Evolutionary conservation across 35 echinoderm and acorn worm genomes (phyloP), one percentile per base, ranked within the genome.

Genomic region (Apostichopus japonicus): DNA sequence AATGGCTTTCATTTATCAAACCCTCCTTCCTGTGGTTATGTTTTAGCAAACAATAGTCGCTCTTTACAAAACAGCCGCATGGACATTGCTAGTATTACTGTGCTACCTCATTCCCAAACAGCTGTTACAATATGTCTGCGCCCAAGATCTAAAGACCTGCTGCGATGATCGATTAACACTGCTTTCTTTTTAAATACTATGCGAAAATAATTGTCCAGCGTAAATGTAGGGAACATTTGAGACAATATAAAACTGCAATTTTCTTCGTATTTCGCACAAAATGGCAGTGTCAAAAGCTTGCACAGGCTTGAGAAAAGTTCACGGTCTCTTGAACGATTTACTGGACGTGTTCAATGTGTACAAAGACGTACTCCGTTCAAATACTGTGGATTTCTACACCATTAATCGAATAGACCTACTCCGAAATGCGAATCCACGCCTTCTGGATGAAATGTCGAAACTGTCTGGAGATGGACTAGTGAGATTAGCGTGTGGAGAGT

Each of bases 361-460:
- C 77, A 77, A 95, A 10, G 23, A 72, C 17, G 65, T 95, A 53
- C 23, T 93, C 58, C 80, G 55, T 21, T 55, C 90, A 13, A 96
- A 96, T 24, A 94, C 90, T 25, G 95, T 96, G 14, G 90, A 80
- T n/a, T 96, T 96, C 52, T 90, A 80, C 22, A 96, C 92, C 17
- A 90, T 94, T 16, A 84, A 92, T 55, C 76, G 73, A 15, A 90
- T 88, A 65, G 72, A 58, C 65, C n/a, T 94, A 51, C 23, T 94
- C 10, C 55, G 21, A 15, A 90, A 55, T 5, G 73, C 78, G 3
- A 90, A 79, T 56, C 83, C 27, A 13, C 8, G 25, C 1, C 72
- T 94, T 24, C 55, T 62, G 16, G 17, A 61, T 4, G 93, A 94
- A 90, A 73, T 94, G 65, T 16, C 82, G 7, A 81, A 17, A 17